Percentiles rank a stretch among this genome's conserved stretches.
Evolutionary conservation across 2,888 invertebrate species (phyloP).

Genomic region (Acrocera orbiculus): DNA sequence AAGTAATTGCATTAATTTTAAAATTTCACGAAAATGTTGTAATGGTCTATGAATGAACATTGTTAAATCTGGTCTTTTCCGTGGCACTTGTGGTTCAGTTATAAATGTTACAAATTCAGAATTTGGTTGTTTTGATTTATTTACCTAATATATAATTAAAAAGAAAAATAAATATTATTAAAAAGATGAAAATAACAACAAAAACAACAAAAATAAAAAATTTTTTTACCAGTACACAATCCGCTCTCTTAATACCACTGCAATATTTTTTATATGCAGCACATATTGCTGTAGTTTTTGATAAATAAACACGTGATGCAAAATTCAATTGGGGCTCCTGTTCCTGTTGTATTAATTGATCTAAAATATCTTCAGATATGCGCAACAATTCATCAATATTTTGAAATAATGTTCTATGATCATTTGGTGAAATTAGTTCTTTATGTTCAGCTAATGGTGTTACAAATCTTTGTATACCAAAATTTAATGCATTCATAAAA

Average conservation of each 20-base stretch:
- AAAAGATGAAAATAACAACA: background rate
- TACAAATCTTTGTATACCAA: slow-evolving; percentile 61
- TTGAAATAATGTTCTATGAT: slow-evolving; percentile 66
- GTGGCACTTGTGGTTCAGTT: slow-evolving; percentile 62
- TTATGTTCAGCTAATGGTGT: slow-evolving; percentile 55
- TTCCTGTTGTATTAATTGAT: slow-evolving; percentile 54
- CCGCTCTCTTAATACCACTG: slow-evolving; percentile 67
- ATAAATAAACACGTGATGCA: slow-evolving; percentile 51
- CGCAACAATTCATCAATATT: slow-evolving; percentile 63
- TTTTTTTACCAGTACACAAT: slow-evolving; percentile 52
- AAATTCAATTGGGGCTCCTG: slow-evolving; percentile 49
- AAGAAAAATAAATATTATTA: background rate
- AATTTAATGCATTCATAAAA: slow-evolving; percentile 58
- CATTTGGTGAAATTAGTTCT: slow-evolving; percentile 56
- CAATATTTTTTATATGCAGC: slow-evolving; percentile 68
- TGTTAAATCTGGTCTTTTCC: slow-evolving; percentile 67
- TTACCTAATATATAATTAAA: slow-evolving; percentile 31
- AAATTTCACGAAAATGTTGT: slow-evolving; percentile 55
- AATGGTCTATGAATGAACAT: slow-evolving; percentile 69
- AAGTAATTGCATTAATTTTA: slow-evolving; percentile 40
- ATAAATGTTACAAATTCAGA: slow-evolving; percentile 65
- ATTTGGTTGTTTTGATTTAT: slow-evolving; percentile 53
- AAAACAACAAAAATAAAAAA: no score
- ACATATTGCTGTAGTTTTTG: slow-evolving; percentile 54
- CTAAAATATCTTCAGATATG: slow-evolving; percentile 64